Evolutionary conservation across 2,888 invertebrate species (phyloP), one percentile per base, ranked within the genome.

Genomic region (Orthosia gracilis): DNA sequence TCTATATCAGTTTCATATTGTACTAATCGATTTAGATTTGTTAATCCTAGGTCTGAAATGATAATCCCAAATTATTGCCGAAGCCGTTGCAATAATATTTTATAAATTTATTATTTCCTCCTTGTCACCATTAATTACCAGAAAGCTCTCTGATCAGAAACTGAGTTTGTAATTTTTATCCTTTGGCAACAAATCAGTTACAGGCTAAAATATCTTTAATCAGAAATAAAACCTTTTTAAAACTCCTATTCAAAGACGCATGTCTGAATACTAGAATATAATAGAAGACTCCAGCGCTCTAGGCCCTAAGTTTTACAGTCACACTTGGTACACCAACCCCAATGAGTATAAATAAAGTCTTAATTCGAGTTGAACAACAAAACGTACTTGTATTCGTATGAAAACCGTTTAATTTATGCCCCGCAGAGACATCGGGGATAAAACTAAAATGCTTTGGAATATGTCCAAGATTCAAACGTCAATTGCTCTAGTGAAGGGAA

Each of bases 391-490:
- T 79, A 84, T 89, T 87, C 87, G 89, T 89, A 90, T 89, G 86
- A 83, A 87, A 85, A 86, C 57, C 85, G 84, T 89, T 89, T 90
- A 90, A 90, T 89, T 90, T 88, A 85, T 88, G 79, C 84, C 76
- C 80, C 82, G 79, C 77, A 63, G 76, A 76, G 80, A 78, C 78
- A 79, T 75, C 71, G 72, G 17, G 71, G 67, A 85, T 83, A 85
- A 84, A 84, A 84, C 85, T 82, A 85, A 87, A 90, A 89, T 87
- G 87, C 85, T 79, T 86, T 91, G 91, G 91, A 91, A 85, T 69
- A 76, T 71, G 82, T 90, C 91, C 91, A 91, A 92, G 85, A 86
- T 83, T 83, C 82, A 78, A 69, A 82, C 73, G 58, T 78, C 55
- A 70, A 83, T 78, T 64, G 58, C 55, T 47, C 3, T 78, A 80